Conservation (phyloP, 2,113 vertebrate species). For the Sylvia atricapilla region DNA sequence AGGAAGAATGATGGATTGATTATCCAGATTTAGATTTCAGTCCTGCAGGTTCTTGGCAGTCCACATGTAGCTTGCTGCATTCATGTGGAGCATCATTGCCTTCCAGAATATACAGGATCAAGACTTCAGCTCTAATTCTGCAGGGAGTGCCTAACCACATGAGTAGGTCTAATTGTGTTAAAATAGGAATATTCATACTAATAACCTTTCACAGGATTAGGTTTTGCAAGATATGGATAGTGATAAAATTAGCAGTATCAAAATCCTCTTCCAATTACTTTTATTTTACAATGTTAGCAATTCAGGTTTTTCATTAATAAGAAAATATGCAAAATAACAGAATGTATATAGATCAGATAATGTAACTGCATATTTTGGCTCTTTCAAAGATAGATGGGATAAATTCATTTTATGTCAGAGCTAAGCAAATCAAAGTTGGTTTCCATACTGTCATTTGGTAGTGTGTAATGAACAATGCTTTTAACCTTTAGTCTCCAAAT, state of each 20-base stretch:
- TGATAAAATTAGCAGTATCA: background rate
- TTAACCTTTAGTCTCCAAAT: background rate
- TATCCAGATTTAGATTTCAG: conserved; percentile 33
- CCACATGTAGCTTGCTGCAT: background rate
- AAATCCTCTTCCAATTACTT: background rate
- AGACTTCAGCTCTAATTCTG: conserved; percentile 11
- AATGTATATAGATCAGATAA: background rate
- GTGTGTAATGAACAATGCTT: background rate
- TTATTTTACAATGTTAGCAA: background rate
- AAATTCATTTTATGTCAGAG: background rate
- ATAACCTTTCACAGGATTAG: background rate
- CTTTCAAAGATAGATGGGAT: background rate
- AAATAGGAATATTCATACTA: conserved; percentile 3
- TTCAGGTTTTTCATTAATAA: background rate
- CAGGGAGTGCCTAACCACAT: background rate
- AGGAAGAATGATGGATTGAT: conserved; percentile 43
- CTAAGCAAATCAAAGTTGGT: background rate
- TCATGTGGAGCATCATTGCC: background rate
- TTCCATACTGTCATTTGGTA: background rate
- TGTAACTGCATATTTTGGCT: background rate
- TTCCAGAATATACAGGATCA: background rate
- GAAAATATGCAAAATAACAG: background rate
- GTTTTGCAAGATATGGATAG: background rate
- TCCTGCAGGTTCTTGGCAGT: conserved; percentile 42
- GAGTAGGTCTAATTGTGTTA: conserved; percentile 21